Evolutionary conservation across 2,888 invertebrate genomes (phyloP), one percentile per base, ranked within the genome.

Genomic region (Aphidoletes aphidimyza): DNA sequence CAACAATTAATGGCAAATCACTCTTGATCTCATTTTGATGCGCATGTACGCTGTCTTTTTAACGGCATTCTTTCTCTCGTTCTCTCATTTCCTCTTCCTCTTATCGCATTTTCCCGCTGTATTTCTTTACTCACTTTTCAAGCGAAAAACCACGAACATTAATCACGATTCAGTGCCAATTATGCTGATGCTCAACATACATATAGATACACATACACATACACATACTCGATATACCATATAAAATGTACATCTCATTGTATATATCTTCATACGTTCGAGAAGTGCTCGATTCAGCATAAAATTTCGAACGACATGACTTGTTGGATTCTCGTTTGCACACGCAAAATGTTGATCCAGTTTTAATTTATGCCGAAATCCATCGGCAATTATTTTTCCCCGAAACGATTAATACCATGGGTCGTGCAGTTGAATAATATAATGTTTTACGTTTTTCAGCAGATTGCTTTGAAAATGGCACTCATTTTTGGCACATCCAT

Each of bases 1-100:
- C 69, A 47, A 47, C 8, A 69, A 69, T 69, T 69, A 69, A 69
- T 69, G 69, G 14, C 69, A 69, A 69, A 69, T 69, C 69, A 69
- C 69, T 69, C 30, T 69, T 69, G 69, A 69, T 69, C 69, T 30
- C 69, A 69, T 69, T 69, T 69, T 69, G 34, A 69, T 69, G 69
- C 30, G 69, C 69, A 69, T 34, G 17, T 69, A 69, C 30, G 34
- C 11, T 69, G 69, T 30, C 34, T 69, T 69, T 30, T 69, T 69
- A 14, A 3, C 30, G 30, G 17, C 69, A 26, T n/a, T n/a, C 5
- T 5, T 17, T 8, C 54, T 54, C 3, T n/a, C 0, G 8, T 54
- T 54, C 11, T 54, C 5, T 14, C 8, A 42, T 54, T 54, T 26
- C 11, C 22, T 47, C 47, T 47, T 19, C 19, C 39, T 39, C 39